Percentiles rank a stretch among this genome's conserved stretches.
Conservation (phyloP, 92 coral and sea anemone genomes). For the Parazoanthus darwini region DNA sequence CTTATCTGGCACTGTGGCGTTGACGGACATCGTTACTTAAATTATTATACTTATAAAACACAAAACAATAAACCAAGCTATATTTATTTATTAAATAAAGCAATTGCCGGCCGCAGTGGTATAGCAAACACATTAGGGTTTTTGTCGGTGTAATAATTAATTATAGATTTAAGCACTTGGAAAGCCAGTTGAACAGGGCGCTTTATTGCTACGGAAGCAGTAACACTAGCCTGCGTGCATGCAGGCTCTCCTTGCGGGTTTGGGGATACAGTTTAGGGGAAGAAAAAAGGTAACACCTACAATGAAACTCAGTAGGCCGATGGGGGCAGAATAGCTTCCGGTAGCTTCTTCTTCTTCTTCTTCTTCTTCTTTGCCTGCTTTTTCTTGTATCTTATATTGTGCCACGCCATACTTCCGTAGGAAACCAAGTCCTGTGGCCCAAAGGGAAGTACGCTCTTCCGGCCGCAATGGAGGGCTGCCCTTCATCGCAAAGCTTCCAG, state of each 20-base stretch:
- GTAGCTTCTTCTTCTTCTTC: no score
- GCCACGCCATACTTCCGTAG: background rate
- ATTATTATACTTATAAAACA: background rate
- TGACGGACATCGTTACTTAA: background rate
- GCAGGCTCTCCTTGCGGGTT: no score
- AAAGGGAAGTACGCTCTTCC: slow-evolving; percentile 33
- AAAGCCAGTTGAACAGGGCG: no score
- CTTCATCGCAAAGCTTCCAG: slow-evolving; percentile 19
- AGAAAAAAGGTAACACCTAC: no score
- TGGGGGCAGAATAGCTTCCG: no score
- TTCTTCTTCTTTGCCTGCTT: background rate
- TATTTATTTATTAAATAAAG: background rate
- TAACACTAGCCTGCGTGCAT: no score
- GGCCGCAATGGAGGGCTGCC: slow-evolving; percentile 11
- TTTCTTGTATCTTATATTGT: background rate
- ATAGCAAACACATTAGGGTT: no score
- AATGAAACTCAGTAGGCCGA: no score
- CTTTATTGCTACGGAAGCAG: no score
- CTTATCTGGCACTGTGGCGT: background rate
- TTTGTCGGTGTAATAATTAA: no score
- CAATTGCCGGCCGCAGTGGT: background rate
- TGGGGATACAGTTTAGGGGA: no score
- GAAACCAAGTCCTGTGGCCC: slow-evolving; percentile 22
- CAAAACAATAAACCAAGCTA: background rate
- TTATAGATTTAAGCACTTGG: no score